Evolutionary conservation across 2,113 vertebrate genomes (phyloP), one percentile per base, ranked within the genome.

Genomic region (Varanus komodoensis): DNA sequence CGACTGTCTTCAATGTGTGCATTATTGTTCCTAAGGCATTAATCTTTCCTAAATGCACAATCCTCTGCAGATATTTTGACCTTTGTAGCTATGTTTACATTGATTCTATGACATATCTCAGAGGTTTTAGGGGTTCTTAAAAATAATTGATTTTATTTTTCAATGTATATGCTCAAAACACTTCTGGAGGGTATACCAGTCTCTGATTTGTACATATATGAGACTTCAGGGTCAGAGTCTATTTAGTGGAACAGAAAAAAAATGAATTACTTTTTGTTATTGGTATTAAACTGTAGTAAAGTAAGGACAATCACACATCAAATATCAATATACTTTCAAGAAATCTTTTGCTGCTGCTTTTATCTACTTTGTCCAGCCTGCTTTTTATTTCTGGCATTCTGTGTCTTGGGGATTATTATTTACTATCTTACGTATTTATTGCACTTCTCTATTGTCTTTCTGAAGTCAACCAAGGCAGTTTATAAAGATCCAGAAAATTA

Each of bases 161-260:
- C 73, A 78, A 27, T 87, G 64, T 32, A 1, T 57, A 9, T 90
- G 73, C 67, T 77, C 38, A 64, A 87, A 48, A 64, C 11, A 82
- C 23, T 81, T 54, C 34, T 86, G 27, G 71, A 44, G 50, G 81
- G 38, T n/a, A 19, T 38, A 82, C 67, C 69, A 4, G 1, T 64
- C 67, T 80, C 57, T 84, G 83, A 82, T 88, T 88, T 91, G 52
- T 69, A 90, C 86, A 89, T 92, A 92, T n/a, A 69, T 61, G 78
- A 90, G 21, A 77, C 89, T 69, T 91, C 0, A 0, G n/a, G 68
- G 69, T 21, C 89, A 0, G 12, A 77, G 21, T 68, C 0, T 74
- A 8, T 29, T 74, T 32, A 12, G 38, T 44, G 52, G 52, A 82
- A 73, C 19, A 23, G 8, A 84, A 21, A 29, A 89, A 12, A 64